Conservation (phyloP, 2,113 vertebrate species). For the Diphyllodes magnificus region DNA sequence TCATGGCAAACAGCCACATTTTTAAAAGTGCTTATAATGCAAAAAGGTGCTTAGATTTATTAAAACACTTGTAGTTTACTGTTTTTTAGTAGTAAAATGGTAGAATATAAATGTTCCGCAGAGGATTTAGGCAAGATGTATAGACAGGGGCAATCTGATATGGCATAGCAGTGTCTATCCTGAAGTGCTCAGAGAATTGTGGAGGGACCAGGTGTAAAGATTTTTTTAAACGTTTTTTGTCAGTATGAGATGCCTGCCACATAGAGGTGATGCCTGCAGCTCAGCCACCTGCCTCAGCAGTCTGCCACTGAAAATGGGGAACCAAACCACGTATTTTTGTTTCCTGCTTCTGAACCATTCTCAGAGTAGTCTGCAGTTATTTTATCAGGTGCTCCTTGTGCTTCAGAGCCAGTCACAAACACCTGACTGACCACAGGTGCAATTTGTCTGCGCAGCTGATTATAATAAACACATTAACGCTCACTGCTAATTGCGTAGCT, state of each 20-base stretch:
- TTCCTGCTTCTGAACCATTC: background rate
- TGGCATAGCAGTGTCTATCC: background rate
- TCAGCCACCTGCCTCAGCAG: background rate
- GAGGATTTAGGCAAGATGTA: background rate
- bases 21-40: background rate
- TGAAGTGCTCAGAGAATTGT: background rate
- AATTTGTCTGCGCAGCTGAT: background rate
- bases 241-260: background rate
- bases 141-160: background rate
- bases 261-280: background rate
- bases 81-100: background rate
- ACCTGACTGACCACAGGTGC: background rate
- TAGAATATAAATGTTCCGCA: background rate
- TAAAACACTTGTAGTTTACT: background rate
- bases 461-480: background rate
- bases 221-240: background rate
- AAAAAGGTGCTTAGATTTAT: background rate
- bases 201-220: background rate
- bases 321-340: accelerated
- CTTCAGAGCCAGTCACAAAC: background rate
- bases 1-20: background rate
- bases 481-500: background rate
- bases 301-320: background rate
- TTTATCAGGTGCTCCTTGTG: background rate
- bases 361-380: background rate